Base-by-base conservation (phyloP, 2,888 invertebrate species). In the Osedax fenrisi region DNA sequence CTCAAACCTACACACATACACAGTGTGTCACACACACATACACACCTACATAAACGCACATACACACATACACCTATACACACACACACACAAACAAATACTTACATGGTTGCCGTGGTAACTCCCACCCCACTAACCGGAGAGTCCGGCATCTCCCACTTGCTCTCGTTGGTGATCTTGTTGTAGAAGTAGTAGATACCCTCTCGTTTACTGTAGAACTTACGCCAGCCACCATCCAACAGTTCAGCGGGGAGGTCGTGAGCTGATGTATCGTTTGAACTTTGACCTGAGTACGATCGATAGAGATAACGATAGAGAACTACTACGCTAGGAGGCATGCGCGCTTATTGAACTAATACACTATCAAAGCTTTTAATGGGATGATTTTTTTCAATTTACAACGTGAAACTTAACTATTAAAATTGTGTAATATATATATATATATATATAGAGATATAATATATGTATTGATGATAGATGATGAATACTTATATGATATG, bases 111-210 rank as follows among this genome's bases (percentile, higher is more conserved):
- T 26, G 17, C 56, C 23, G 23, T 27, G 21, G 22, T 41, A 62
- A n/a, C 17, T 25, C 1, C 27, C 41, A n/a, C n/a, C n/a, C n/a
- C n/a, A 41, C 5, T 17, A 41, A 5, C 10, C 41, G 41, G 41
- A 10, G 41, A 5, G 10, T 41, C 88, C 17, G 94, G 94, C 88
- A 93, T 89, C 84, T 96, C 95, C 96, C 96, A 96, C 80, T 94
- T 87, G n/a, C 94, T 94, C 86, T 95, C 93, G 73, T 94, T 93
- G 0, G 93, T 93, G 25, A 91, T 86, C 86, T 94, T 94, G 84
- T 96, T 96, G 92, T 94, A 96, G 86, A 91, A 96, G 84, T 96
- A 96, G 1, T 93, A 93, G 26, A 95, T 87, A 83, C 91, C 93
- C 85, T 96, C 95, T 74, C 95, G 87, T 82, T 93, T 92, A 23